Base-by-base conservation (phyloP, 1,140 invertebrate genomes). In the Glomeris maerens region DNA sequence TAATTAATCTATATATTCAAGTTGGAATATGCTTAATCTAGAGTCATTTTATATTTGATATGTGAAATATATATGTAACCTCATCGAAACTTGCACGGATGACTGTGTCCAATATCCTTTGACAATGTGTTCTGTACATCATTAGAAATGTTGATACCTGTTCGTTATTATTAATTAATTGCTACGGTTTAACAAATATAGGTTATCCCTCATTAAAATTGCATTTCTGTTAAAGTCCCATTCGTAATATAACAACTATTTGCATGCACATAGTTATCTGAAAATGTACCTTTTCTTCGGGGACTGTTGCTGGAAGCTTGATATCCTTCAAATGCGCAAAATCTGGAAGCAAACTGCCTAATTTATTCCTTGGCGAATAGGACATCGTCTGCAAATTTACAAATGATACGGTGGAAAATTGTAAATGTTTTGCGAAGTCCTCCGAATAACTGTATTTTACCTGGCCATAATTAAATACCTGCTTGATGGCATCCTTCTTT, bases 91-190 rank as follows among this genome's bases (percentile, higher is more conserved):
- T 73, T 22, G 67, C 72, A 40, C 71, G 55, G 22, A 73, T 68
- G 22, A 74, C 65, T 0, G 71, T 71, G 47, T 75, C 74, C 21
- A 75, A 59, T 23, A 75, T 66, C 23, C 72, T 57, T 54, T 75
- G 72, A 55, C 73, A 74, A 53, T 75, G 74, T 2, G 72, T 69
- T 39, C 71, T 57, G 55, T 75, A 75, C 72, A 75, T 74, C 64
- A 72, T 67, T 17, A 74, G 58, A 57, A 75, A 74, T 3, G 71
- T 73, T 1, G 62, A 50, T 23, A 72, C 67, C 65, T 72, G 56
- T 21, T 21, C 5, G 3, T 22, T 23, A n/a, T 44, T 47, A 45
- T 13, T 17, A 17, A 36, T 10, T 13, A 36, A n/a, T n/a, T n/a
- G n/a, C n/a, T n/a, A n/a, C n/a, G n/a, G 5, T 4, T n/a, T 7